Base-by-base conservation (phyloP, 2,888 invertebrate genomes). In the Pogonocherus hispidulus region DNA sequence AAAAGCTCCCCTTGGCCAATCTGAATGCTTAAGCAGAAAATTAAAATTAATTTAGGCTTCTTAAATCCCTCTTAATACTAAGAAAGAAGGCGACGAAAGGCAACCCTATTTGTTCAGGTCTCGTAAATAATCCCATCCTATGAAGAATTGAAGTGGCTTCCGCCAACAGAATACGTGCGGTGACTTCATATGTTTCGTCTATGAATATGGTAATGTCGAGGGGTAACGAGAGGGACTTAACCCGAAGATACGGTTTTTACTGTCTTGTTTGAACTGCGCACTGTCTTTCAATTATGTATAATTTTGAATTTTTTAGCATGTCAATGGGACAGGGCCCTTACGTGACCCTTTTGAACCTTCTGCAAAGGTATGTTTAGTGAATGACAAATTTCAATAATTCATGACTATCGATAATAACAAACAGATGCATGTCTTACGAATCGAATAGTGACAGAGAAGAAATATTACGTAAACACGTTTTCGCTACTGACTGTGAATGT, bases 81-180 rank as follows among this genome's bases (percentile, higher is more conserved):
- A n/a, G n/a, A 32, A 47, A 32, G 32, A 73, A 70, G 63, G 65
- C 64, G 71, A 46, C 41, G 72, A 74, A 69, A 72, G 47, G 60
- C 70, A 68, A 63, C 73, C 76, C 70, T 71, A 74, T 78, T 76
- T 76, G 73, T 73, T 71, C 71, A 69, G 72, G 65, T 71, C 71
- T 70, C 68, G 73, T 76, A 81, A 82, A 81, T 80, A 81, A 81
- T 77, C 76, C 73, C 52, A 59, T 68, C 68, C 75, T 69, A 76
- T 76, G 75, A 79, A 77, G 78, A 78, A 81, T 79, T 79, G 78
- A 78, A 80, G 79, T 73, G 78, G 79, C 77, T 80, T 79, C 79
- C 79, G 77, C 78, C 79, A 79, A 79, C 75, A 76, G 79, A 80
- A 80, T 78, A 81, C 81, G 82, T 82, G 81, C 77, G 76, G 77